Base-by-base conservation (phyloP, 2,113 vertebrate species). In the Pangasianodon gigas region DNA sequence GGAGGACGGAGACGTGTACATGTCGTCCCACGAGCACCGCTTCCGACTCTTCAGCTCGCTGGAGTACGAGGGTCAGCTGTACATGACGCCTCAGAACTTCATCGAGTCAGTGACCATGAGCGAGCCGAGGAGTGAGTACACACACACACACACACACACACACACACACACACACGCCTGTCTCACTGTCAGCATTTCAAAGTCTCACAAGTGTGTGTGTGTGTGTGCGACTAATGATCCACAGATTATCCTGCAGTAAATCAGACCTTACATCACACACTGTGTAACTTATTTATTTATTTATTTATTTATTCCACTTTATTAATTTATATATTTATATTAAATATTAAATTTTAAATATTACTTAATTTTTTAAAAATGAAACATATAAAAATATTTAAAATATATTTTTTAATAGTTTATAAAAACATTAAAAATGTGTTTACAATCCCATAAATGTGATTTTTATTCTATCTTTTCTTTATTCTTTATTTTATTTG, bases 11-110 rank as follows among this genome's bases (percentile, higher is more conserved):
- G 97, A 98, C 11, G 96, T 98, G 75, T 97, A 96, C 93, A 98
- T 99, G 91, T 98, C 98, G 1, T 98, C 98, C 44, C 97, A 98
- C 13, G 98, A 99, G 91, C 96, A 97, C 48, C 96, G 98, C 2
- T 99, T 99, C 94, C 97, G 97, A 75, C 94, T 95, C 89, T 99
- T 99, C 96, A 97, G 97, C 91, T 99, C 98, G 24, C 95, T 99
- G 91, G 98, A 99, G 93, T 98, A 97, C 91, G 98, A 99, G 91
- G 98, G 98, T 3, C 98, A 99, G 93, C 95, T 99, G 0, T 99
- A 97, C 94, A 99, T 99, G 98, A 99, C 98, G 62, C 98, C 98
- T 0, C 96, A 96, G 65, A 98, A 99, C 95, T 99, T 99, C 94
- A 98, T 99, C 89, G 96, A 98, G 95, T 97, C 98, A 14, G 97